Base-by-base conservation (phyloP, 1,140 invertebrate genomes). In the Zaprionus ornatus region DNA sequence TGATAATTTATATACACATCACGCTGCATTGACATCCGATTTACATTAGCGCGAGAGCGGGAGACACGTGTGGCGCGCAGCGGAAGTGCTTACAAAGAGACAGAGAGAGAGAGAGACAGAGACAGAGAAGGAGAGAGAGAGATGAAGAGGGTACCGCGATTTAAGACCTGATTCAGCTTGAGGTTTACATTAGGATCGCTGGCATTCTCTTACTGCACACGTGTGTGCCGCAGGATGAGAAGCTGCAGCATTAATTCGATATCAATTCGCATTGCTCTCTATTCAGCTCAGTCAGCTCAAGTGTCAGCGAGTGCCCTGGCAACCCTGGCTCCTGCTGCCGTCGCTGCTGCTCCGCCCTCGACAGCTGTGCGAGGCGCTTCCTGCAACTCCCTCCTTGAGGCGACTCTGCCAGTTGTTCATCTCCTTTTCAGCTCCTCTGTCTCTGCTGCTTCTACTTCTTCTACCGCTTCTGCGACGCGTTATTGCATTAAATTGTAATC, bases 1-100 rank as follows among this genome's bases (percentile, higher is more conserved):
- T 74, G 57, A 71, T 84, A 90, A 91, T 90, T 91, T 88, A 91
- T 91, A 88, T 90, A 86, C 90, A 79, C 82, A 84, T 83, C 90
- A 86, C 85, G 90, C 80, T 85, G 77, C 86, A 84, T 90, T 91
- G 83, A 92, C 91, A 92, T 92, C 91, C 91, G 91, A 92, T 92
- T 92, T 92, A 92, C 90, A 92, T 92, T 92, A 92, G 85, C 65
- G 67, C 52, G 50, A 61, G 57, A 79, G 19, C 21, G 67, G 59
- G 25, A 73, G 62, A 63, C 61, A 72, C 67, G 63, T 65, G 70
- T 73, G 65, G 50, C 67, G 63, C 56, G 70, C 67, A 57, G 50
- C 76, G 80, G 81, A 83, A 83, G 81, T 83, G 81, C 81, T 67
- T 65, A 74, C 74, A 74, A 59, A 71, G 17, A 23, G 6, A 40